phyloP scores from a whole-genome alignment of 1,140 invertebrate species.

The Neuroterus valhalla region DNA sequence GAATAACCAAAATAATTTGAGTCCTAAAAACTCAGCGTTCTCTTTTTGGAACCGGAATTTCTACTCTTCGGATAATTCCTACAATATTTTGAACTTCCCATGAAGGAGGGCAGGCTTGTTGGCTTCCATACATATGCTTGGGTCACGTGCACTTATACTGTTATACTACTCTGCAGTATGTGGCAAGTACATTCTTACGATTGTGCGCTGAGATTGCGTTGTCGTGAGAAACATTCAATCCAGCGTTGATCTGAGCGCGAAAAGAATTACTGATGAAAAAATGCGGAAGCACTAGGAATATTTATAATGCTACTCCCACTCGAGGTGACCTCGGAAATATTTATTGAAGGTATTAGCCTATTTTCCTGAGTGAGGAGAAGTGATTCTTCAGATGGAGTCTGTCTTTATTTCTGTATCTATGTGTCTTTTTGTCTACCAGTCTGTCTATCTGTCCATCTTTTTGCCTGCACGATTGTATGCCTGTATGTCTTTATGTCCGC shows the following conservation, averaged over 20 bases:
- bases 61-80: slow-evolving; percentile 6
- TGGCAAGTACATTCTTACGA: slow-evolving; percentile 20
- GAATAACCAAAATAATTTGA: background rate
- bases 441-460: no score
- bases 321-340: background rate
- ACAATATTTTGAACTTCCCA: no score
- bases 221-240: slow-evolving; percentile 23
- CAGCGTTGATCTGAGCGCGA: slow-evolving; percentile 18
- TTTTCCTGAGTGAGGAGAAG: no score
- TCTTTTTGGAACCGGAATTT: slow-evolving; percentile 25
- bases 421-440: no score
- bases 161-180: slow-evolving; percentile 25
- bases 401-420: no score
- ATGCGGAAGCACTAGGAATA: slow-evolving; percentile 20
- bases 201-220: slow-evolving; percentile 13
- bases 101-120: no score
- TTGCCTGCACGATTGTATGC: no score
- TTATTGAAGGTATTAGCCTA: no score
- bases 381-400: no score
- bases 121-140: no score
- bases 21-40: slow-evolving; percentile 43
- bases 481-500: no score
- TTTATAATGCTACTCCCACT: background rate
- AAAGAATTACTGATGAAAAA: slow-evolving; percentile 30
- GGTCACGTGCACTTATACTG: slow-evolving; percentile 22